These are phyloP conservation scores for Numenius phaeopus DNA, from an alignment of 2,797 vertebrate genomes.

Conservation along the genomic window DNA sequence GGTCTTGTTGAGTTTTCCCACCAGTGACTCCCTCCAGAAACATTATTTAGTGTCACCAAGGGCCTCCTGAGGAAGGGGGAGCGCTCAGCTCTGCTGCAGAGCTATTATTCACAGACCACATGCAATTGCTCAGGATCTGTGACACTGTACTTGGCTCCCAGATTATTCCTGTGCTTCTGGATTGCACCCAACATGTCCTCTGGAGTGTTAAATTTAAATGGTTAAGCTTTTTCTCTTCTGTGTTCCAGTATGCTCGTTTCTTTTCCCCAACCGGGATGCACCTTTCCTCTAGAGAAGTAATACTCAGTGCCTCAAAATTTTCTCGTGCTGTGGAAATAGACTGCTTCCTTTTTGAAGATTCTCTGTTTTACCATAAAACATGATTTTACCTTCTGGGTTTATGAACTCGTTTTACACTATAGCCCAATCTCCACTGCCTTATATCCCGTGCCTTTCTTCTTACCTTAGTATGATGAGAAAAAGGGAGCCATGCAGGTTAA, in stretches of 20 bases:
- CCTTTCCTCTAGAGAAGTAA: neutral
- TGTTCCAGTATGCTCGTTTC: neutral
- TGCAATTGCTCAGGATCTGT: neutral
- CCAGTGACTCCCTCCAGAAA: neutral
- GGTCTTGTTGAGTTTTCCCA: neutral
- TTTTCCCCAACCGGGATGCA: rapidly evolving
- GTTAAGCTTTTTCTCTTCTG: neutral
- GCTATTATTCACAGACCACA: neutral
- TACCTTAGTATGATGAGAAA: neutral
- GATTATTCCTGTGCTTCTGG: neutral
- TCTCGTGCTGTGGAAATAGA: neutral
- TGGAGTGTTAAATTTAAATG: neutral
- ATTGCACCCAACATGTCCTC: neutral
- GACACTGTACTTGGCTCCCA: neutral
- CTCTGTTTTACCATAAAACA: neutral
- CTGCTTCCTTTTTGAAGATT: neutral
- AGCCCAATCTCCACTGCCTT: neutral
- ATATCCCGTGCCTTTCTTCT: neutral
- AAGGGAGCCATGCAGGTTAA: neutral
- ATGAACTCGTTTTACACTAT: neutral
- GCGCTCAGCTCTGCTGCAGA: neutral
- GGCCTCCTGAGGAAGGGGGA: neutral
- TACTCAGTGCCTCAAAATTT: neutral
- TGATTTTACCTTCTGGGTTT: neutral
- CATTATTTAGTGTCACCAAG: neutral